Evolutionary conservation across 2,888 invertebrate species (phyloP), one percentile per base, ranked within the genome.

Genomic region (Scaptomyza reducta): DNA sequence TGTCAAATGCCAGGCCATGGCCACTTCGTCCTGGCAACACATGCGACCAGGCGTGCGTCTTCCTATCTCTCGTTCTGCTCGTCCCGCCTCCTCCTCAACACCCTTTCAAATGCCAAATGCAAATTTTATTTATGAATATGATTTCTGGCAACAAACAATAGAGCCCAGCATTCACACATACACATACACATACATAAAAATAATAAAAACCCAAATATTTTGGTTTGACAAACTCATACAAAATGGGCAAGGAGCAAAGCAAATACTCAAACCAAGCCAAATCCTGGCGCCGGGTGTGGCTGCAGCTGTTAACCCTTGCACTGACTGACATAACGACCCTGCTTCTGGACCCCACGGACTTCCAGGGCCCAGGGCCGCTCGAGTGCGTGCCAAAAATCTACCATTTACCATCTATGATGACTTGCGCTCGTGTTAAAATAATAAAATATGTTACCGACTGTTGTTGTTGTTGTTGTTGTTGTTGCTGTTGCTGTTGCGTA

Each of bases 111-210:
- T 84, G 79, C 85, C 84, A 84, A 84, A 84, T 84, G 84, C 87
- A 84, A 87, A 84, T 84, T 84, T 85, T 87, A 84, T 84, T 84
- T 84, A 84, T 84, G 87, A 85, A 87, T 87, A 84, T 85, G 87
- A 84, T 84, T 84, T 87, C 82, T 84, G 84, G 87, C 84, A 84
- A 79, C 87, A 86, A 82, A 82, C 82, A 86, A 82, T 86, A 80
- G 83, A 74, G 65, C 70, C 72, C 70, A 67, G 47, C 67, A 72
- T 64, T 70, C 61, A 63, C 62, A 69, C 18, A 22, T 6, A 33
- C 18, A 27, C 70, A 16, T 13, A 11, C 47, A 22, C 16, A 18
- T 6, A 14, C 68, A 16, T 6, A 16, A 13, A 80, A 14, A 77
- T 69, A 81, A 86, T 81, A 84, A 86, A 79, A 74, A 70, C 46